These are phyloP conservation scores for Hyposmocoma kahamanoa DNA, from an alignment of 1,140 invertebrate genomes.

Conservation along the genomic window DNA sequence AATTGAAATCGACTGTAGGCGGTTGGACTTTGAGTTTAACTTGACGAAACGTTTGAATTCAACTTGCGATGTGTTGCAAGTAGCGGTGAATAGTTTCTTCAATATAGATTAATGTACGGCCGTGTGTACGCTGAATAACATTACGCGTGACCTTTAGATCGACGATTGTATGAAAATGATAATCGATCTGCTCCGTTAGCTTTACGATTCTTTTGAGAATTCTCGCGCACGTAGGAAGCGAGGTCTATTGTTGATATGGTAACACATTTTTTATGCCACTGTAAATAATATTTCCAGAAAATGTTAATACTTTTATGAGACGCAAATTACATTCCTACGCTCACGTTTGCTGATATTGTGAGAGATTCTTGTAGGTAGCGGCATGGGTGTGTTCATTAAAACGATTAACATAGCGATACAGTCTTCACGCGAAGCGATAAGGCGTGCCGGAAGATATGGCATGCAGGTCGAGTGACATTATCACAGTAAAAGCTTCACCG, in stretches of 20 bases:
- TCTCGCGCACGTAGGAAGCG: constrained; percentile 22
- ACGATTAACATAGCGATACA: background rate
- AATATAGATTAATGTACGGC: constrained; percentile 42
- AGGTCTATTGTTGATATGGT: constrained; percentile 16
- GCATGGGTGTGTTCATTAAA: background rate
- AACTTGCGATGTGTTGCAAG: background rate
- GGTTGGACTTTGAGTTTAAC: too few relatives aligned
- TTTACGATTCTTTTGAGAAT: constrained; percentile 33
- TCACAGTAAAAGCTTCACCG: too few relatives aligned
- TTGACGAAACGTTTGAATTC: too few relatives aligned
- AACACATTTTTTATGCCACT: background rate
- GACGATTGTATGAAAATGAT: constrained; percentile 64
- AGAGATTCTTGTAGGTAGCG: too few relatives aligned
- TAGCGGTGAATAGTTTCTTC: constrained; percentile 43
- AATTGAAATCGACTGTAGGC: constrained; percentile 20
- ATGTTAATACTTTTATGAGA: background rate
- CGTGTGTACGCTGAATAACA: constrained; percentile 51
- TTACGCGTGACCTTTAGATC: constrained; percentile 66
- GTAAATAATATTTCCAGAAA: background rate
- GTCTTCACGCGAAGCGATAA: background rate
- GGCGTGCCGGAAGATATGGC: too few relatives aligned
- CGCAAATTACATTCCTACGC: background rate
- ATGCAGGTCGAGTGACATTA: too few relatives aligned
- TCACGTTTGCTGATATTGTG: too few relatives aligned
- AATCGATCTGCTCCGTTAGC: constrained; percentile 53